phyloP scores from a whole-genome alignment of 2,888 invertebrate species.

The Campoplex nolae region DNA sequence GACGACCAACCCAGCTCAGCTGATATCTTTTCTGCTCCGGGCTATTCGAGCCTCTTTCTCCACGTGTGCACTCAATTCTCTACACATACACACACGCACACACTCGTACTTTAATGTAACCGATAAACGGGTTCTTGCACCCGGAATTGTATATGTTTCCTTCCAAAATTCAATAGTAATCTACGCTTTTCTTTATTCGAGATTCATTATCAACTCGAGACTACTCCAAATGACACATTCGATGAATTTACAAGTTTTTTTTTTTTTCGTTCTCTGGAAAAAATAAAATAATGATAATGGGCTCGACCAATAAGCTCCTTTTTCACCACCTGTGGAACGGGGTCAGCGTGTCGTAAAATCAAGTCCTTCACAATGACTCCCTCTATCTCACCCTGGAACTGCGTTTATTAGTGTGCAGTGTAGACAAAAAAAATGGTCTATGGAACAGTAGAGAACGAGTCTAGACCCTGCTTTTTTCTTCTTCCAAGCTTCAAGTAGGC shows the following conservation, averaged over 20 bases:
- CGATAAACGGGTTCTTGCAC: constrained; percentile 68
- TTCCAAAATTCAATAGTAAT: constrained; percentile 47
- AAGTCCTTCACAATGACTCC: constrained; percentile 12
- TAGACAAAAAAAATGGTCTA: constrained; percentile 35
- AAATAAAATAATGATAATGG: neutral
- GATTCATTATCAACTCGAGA: neutral
- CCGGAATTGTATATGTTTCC: constrained; percentile 62
- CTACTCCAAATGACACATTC: constrained; percentile 27
- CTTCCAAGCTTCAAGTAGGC: constrained; percentile 32
- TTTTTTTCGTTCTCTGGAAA: neutral
- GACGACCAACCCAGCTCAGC: constrained; percentile 63
- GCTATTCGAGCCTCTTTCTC: constrained; percentile 35
- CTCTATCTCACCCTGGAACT: neutral
- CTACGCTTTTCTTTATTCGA: neutral
- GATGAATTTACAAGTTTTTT: neutral
- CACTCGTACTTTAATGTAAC: constrained; percentile 28
- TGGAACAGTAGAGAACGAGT: constrained; percentile 27
- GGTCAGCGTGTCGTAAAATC: constrained; percentile 63
- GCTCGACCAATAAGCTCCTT: neutral
- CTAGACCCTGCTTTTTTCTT: constrained; percentile 13
- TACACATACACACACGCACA: neutral
- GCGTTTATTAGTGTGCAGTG: neutral
- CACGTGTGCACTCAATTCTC: constrained; percentile 14
- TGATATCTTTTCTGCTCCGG: constrained; percentile 59
- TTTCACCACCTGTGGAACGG: constrained; percentile 45